Evolutionary conservation across 2,113 vertebrate genomes (phyloP).

Genomic region (Plecotus auritus): DNA sequence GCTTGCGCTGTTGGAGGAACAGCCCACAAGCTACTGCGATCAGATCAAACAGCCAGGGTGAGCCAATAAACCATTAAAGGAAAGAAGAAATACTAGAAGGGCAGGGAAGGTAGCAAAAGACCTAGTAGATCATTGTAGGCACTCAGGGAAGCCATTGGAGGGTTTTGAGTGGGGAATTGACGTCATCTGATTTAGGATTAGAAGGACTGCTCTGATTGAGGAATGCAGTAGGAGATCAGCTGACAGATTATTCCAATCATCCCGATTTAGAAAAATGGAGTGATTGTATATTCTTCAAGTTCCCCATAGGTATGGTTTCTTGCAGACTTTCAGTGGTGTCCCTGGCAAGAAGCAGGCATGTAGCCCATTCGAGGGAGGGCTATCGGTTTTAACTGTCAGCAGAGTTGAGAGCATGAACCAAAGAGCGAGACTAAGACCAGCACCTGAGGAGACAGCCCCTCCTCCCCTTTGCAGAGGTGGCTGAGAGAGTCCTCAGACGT

Average conservation of each 20-base stretch:
- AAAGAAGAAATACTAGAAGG: not conserved
- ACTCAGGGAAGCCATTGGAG: not conserved
- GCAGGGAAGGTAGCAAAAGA: too few relatives aligned
- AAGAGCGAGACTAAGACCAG: accelerated
- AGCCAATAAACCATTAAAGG: not conserved
- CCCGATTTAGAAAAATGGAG: not conserved
- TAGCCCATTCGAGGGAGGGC: not conserved
- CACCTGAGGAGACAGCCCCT: not conserved
- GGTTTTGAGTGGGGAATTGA: not conserved
- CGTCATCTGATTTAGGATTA: not conserved
- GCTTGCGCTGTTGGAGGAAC: not conserved
- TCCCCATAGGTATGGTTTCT: not conserved
- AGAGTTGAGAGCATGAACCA: not conserved
- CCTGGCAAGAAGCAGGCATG: not conserved
- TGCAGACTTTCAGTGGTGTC: not conserved
- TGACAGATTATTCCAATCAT: not conserved
- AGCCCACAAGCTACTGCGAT: not conserved
- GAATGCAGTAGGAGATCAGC: not conserved
- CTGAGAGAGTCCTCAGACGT: not conserved
- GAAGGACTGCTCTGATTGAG: not conserved
- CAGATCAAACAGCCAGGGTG: not conserved
- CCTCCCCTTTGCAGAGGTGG: too few relatives aligned
- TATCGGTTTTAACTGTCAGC: not conserved
- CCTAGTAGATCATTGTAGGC: not conserved
- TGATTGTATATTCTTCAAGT: not conserved